Conservation (phyloP, 1,140 invertebrate genomes). For the Cydia fagiglandana region DNA sequence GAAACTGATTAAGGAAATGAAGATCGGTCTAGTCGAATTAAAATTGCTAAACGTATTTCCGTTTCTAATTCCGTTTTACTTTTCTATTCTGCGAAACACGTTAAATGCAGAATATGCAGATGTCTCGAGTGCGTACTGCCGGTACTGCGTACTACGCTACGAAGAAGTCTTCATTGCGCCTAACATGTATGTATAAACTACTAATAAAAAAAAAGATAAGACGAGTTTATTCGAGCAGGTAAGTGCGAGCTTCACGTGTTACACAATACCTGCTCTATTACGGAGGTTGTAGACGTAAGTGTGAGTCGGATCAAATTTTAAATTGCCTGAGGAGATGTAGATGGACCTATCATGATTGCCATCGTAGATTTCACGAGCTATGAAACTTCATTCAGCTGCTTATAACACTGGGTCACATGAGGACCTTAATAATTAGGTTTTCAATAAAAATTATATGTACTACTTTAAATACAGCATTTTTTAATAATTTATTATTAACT, state of each 20-base stretch:
- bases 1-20: constrained; percentile 57
- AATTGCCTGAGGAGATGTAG: neutral
- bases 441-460: too few relatives aligned
- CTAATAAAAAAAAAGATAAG: neutral
- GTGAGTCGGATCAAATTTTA: neutral
- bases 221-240: neutral
- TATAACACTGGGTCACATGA: neutral
- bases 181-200: neutral
- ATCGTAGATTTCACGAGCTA: neutral
- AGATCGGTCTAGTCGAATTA: constrained; percentile 53
- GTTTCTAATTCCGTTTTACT: constrained; percentile 43
- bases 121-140: too few relatives aligned
- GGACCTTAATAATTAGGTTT: too few relatives aligned
- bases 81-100: constrained; percentile 17
- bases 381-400: neutral
- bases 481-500: too few relatives aligned
- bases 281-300: neutral
- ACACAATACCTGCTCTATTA: constrained; percentile 13
- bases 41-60: constrained; percentile 53
- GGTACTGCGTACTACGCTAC: neutral
- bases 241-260: neutral
- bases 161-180: neutral
- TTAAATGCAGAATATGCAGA: neutral
- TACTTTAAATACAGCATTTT: too few relatives aligned
- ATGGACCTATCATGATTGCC: neutral